A percentile compares a stretch with the other conserved stretches of the same genome.
Evolutionary conservation across 2,888 invertebrate species (phyloP).

Genomic region (Tenthredo mesomela): DNA sequence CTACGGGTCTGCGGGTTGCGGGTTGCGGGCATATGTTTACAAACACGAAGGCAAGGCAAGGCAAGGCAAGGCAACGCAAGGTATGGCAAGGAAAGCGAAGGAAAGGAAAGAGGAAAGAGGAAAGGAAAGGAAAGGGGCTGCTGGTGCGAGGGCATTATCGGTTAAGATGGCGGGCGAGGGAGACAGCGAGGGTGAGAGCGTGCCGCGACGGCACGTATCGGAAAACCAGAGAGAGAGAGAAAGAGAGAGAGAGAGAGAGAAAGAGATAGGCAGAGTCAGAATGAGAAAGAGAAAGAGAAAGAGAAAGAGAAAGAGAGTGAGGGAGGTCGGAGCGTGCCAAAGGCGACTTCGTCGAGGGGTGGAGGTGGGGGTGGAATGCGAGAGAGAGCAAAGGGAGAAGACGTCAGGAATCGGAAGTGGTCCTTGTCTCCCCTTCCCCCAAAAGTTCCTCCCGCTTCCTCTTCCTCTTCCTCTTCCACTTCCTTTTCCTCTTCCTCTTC

Average conservation of each 20-base stretch:
- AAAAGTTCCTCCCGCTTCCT: background rate
- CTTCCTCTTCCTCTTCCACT: background rate
- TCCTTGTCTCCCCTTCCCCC: constrained; percentile 9
- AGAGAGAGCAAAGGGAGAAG: constrained; percentile 53
- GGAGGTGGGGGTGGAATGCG: constrained; percentile 45
- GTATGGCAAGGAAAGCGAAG: constrained; percentile 39
- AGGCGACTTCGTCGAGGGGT: constrained; percentile 55
- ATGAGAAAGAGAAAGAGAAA: constrained; percentile 46
- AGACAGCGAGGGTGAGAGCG: constrained; percentile 52
- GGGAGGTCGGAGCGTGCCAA: constrained; percentile 50
- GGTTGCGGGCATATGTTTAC: constrained; percentile 68
- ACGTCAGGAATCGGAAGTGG: constrained; percentile 52
- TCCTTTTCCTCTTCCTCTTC: constrained; percentile 6
- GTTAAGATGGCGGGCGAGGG: constrained; percentile 53
- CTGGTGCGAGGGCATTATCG: constrained; percentile 52
- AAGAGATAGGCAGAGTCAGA: constrained; percentile 44
- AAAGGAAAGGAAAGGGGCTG: constrained; percentile 56
- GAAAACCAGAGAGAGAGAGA: constrained; percentile 46
- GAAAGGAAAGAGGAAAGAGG: constrained; percentile 51
- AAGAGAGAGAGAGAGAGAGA: constrained; percentile 49
- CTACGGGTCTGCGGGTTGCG: constrained; percentile 57
- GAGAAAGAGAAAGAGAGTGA: constrained; percentile 52
- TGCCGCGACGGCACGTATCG: constrained; percentile 52
- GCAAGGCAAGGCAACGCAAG: background rate
- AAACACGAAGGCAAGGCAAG: constrained; percentile 61